Base-by-base conservation (phyloP, 2,888 invertebrate genomes). In the Therioaphis trifolii region DNA sequence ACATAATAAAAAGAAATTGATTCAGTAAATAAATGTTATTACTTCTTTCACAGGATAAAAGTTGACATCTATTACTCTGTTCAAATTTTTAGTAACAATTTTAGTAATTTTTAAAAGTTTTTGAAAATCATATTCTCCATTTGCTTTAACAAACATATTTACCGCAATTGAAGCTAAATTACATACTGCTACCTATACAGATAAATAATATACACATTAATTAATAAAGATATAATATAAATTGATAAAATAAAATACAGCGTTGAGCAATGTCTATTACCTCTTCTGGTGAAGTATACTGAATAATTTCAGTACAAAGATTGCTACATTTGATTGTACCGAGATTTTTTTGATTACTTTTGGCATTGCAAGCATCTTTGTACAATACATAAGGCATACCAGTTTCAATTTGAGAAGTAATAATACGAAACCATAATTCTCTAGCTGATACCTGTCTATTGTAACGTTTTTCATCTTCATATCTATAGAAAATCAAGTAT, bases 271-370 rank as follows among this genome's bases (percentile, higher is more conserved):
- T n/a, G n/a, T n/a, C n/a, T 52, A 49, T 49, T 86, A 91, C 93
- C 91, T 99, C 98, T 89, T 97, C 96, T 1, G 93, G 89, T 18
- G 96, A 92, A 3, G 96, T 96, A 89, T 97, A 99, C 89, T 99
- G 96, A 0, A 99, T 93, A 86, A 99, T 96, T 91, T 99, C 99
- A 0, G 99, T 99, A 88, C 99, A 99, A 55, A 99, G 90, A 89
- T 99, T 99, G 87, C 97, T 97, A 89, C 98, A 96, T 89, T 97
- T 98, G 86, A 99, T 99, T 0, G 99, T 99, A 18, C 99, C 99
- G 84, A 99, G 90, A 90, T 99, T 98, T 89, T 99, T 94, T 88
- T 99, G 99, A 89, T 99, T 99, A 85, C 96, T 96, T 90, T 99
- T 99, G 1, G 94, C 90, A 88, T 99, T 99, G 88, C 99, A 98